Percentiles rank a stretch among this genome's conserved stretches.
Conservation (phyloP, 2,888 invertebrate species). For the Carterocephalus palaemon region DNA sequence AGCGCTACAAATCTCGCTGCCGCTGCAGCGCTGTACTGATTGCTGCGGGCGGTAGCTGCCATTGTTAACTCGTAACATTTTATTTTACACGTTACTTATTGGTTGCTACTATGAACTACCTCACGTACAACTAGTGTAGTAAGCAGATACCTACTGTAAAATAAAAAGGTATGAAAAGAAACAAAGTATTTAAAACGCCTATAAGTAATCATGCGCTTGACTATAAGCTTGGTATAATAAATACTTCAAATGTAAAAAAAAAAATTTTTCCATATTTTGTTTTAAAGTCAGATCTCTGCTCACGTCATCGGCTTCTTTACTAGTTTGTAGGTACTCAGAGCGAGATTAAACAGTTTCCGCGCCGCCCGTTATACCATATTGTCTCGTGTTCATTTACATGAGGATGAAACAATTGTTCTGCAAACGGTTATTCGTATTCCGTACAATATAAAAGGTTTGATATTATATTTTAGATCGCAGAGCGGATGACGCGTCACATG, state of each 20-base stretch:
- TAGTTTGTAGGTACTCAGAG: slow-evolving; percentile 34
- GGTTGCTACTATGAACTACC: background rate
- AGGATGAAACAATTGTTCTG: slow-evolving; percentile 28
- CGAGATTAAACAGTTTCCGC: slow-evolving; percentile 69
- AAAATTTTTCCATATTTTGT: too few species aligned
- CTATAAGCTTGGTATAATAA: too few species aligned
- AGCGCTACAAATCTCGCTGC: slow-evolving; percentile 1
- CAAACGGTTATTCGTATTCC: slow-evolving; percentile 26
- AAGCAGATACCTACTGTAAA: too few species aligned
- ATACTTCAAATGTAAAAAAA: too few species aligned
- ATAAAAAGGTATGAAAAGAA: too few species aligned
- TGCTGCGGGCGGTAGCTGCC: slow-evolving; percentile 6
- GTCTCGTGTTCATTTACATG: slow-evolving; percentile 35
- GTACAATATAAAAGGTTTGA: slow-evolving; percentile 21
- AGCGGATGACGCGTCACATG: slow-evolving; percentile 7
- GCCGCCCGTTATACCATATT: slow-evolving; percentile 47
- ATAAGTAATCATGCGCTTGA: too few species aligned
- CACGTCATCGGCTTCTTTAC: too few species aligned
- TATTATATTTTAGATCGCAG: slow-evolving; percentile 18
- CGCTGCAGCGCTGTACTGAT: slow-evolving; percentile 19
- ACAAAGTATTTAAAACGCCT: too few species aligned
- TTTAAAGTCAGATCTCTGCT: too few species aligned
- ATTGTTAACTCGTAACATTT: slow-evolving; percentile 15
- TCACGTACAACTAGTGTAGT: too few species aligned
- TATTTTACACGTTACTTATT: slow-evolving; percentile 2